Percentiles rank a stretch among this genome's conserved stretches.
Evolutionary conservation across 1,140 invertebrate species (phyloP).

Genomic region (Drosophila miranda): DNA sequence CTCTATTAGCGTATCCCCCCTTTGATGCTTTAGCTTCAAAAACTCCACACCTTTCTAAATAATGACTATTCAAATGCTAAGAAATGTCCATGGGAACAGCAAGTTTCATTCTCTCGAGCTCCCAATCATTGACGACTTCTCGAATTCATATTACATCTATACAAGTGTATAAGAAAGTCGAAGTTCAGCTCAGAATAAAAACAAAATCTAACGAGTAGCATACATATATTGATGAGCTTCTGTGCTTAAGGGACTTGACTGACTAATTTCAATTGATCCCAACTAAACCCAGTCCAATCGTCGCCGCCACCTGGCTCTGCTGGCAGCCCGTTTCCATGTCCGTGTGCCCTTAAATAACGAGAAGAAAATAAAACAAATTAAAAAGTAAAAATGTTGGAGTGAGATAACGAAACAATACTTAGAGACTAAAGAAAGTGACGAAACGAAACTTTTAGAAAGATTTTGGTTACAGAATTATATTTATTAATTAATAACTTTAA

Average conservation of each 20-base stretch:
- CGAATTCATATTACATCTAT: constrained; percentile 19
- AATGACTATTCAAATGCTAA: too few species aligned
- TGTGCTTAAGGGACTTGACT: constrained; percentile 31
- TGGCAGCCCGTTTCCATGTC: not conserved
- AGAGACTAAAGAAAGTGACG: constrained; percentile 76
- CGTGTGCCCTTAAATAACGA: constrained; percentile 66
- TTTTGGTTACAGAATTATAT: constrained; percentile 75
- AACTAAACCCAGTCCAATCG: constrained; percentile 11
- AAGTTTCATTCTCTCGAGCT: too few species aligned
- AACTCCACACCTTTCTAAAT: not conserved
- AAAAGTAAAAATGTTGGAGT: constrained; percentile 72
- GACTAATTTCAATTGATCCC: constrained; percentile 65
- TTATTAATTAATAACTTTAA: constrained; percentile 56
- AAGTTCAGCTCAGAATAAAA: constrained; percentile 43
- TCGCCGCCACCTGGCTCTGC: not conserved
- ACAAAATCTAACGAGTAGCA: constrained; percentile 1
- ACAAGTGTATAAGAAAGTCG: constrained; percentile 34
- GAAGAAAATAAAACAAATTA: constrained; percentile 21
- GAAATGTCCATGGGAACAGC: too few species aligned
- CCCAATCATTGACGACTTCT: constrained; percentile 4
- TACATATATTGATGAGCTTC: constrained; percentile 1
- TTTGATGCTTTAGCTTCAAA: too few species aligned
- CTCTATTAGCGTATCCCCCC: too few species aligned
- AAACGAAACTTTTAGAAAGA: constrained; percentile 73
- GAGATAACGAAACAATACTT: constrained; percentile 82